Evolutionary conservation across 64 coral and sea anemone genomes (phyloP), one percentile per base, ranked within the genome.

Genomic region (Orbicella faveolata): DNA sequence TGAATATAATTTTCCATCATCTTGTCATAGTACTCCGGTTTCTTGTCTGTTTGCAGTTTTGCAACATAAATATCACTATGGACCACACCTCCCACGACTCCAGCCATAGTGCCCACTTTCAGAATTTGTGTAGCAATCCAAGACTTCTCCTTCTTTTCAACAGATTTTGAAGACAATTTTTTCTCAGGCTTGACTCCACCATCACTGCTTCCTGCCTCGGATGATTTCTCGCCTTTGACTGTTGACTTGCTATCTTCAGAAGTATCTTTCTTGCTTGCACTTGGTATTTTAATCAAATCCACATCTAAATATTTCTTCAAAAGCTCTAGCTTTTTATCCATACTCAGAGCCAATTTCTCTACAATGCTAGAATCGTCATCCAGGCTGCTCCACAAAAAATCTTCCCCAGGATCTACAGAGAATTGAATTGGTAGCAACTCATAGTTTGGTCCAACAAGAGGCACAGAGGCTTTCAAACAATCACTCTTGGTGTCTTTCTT

Each of bases 1-100:
- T 93, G 44, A 57, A 99, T 95, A 70, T 99, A 99, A 18, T 95
- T 95, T 37, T 88, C 81, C 0, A 99, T 99, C 88, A 99, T 95
- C 48, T 91, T 86, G 48, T 96, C 80, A 52, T 99, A 94, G 75
- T 95, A 99, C 23, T 88, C 80, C 2, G 97, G 97, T 73, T 99
- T 95, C 64, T 93, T 92, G 84, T 96, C 83, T 25, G 82, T 93
- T 51, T 87, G 89, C 36, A 99, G 79, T 69, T 77, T 79, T 41
- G 94, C 94, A 25, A 92, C 94, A 59, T 91, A 93, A 20, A 98
- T 65, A 68, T 52, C 89, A 6, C 66, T 83, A 16, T 87, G 75
- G 2, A 85, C 90, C 37, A 61, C 59, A 17, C 81, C 62, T 9
- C 89, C 88, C 1, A 98, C 85, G n/a, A 92, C 81, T 0, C 89